These are phyloP conservation scores for Tiliacea citrago DNA, from an alignment of 2,888 invertebrate species.

Conservation along the genomic window DNA sequence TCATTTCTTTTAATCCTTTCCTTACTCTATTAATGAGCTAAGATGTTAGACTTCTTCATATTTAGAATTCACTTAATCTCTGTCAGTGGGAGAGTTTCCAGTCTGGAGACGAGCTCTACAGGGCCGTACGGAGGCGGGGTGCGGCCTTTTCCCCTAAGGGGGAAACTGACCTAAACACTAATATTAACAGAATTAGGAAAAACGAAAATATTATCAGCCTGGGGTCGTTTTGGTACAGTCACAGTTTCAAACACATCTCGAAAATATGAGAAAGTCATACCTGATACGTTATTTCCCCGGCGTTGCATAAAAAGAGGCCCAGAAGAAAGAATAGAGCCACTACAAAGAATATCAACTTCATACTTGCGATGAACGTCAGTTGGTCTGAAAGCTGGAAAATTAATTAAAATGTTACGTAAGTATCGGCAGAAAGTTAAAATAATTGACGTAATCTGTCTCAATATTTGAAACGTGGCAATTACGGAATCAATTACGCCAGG, in stretches of 20 bases:
- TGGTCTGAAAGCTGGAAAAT: constrained; percentile 80
- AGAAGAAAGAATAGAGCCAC: constrained; percentile 81
- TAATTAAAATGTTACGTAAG: constrained; percentile 22
- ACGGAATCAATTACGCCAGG: neutral
- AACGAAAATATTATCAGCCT: too few species aligned
- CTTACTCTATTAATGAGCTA: too few species aligned
- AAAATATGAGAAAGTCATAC: constrained; percentile 66
- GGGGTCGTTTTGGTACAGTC: too few species aligned
- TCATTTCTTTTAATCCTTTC: too few species aligned
- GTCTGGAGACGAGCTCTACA: too few species aligned
- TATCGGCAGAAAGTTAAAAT: constrained; percentile 16
- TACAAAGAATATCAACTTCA: constrained; percentile 84
- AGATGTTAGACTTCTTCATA: too few species aligned
- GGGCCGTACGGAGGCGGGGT: too few species aligned
- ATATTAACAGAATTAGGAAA: too few species aligned
- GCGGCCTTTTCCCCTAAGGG: too few species aligned
- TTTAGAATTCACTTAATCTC: too few species aligned
- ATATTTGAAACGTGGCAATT: constrained; percentile 26
- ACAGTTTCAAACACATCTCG: constrained; percentile 30
- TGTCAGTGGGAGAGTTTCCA: too few species aligned
- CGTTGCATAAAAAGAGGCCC: constrained; percentile 85
- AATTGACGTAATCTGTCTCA: constrained; percentile 30
- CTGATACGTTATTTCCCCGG: constrained; percentile 87
- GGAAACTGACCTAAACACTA: too few species aligned
- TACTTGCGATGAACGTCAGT: constrained; percentile 75